A percentile compares a stretch with the other conserved stretches of the same genome.
Evolutionary conservation across 2,113 vertebrate genomes (phyloP).

Genomic region (Tor tambroides): DNA sequence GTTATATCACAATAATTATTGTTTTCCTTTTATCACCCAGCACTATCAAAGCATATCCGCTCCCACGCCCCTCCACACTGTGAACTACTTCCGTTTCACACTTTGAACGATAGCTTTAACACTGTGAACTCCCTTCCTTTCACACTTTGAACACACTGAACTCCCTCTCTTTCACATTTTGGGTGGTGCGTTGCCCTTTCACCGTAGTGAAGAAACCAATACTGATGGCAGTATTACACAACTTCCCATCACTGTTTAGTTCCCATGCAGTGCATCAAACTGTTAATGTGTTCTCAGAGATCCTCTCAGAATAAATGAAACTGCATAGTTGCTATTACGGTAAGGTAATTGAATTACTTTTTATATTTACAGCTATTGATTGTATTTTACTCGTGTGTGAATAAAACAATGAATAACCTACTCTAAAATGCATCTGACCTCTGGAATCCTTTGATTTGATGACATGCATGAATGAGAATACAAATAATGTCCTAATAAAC

Average conservation of each 20-base stretch:
- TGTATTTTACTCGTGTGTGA: background rate
- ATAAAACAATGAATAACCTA: background rate
- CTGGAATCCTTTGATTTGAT: background rate
- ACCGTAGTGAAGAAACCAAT: no score
- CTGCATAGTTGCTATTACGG: background rate
- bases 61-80: no score
- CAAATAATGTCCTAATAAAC: background rate
- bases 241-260: background rate
- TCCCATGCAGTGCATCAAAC: background rate
- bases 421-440: background rate
- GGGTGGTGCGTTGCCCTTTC: no score
- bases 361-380: background rate
- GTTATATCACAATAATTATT: no score
- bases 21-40: no score
- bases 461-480: background rate
- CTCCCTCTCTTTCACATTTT: no score
- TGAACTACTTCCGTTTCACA: no score
- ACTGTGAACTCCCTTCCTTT: no score
- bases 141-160: no score
- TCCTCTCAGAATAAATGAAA: background rate
- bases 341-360: background rate
- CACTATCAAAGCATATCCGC: no score
- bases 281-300: background rate
- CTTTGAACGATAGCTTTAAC: no score
- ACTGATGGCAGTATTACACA: background rate